Percentiles rank a stretch among this genome's conserved stretches.
phyloP scores from a whole-genome alignment of 2,888 invertebrate genomes.

The Chalcis sispes region DNA sequence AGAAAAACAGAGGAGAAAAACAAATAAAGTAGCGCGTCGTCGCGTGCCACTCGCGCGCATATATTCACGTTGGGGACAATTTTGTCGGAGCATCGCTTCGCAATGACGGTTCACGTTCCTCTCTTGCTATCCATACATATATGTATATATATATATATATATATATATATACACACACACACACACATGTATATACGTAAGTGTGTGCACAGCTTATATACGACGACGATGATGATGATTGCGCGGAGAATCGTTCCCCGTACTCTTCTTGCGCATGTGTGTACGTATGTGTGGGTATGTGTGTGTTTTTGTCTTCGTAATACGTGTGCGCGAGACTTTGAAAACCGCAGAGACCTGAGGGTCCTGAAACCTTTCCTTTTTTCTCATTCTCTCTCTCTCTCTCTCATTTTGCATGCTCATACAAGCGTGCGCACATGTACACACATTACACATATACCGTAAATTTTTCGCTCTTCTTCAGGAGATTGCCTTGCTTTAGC shows the following conservation, averaged over 20 bases:
- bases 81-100: conserved; percentile 27
- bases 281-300: not conserved
- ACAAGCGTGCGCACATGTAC: not conserved
- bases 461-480: conserved; percentile 20
- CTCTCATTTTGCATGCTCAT: conserved; percentile 20
- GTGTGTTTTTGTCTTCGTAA: conserved; percentile 30
- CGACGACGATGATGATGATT: conserved; percentile 54
- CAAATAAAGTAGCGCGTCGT: conserved; percentile 47
- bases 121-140: not conserved
- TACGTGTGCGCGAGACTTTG: conserved; percentile 26
- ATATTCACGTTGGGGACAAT: conserved; percentile 29
- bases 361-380: conserved; percentile 17
- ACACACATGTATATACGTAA: not conserved
- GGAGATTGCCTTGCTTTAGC: conserved; percentile 41
- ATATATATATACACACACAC: not conserved
- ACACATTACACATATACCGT: not conserved
- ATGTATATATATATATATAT: not conserved
- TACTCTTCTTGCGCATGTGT: too few relatives aligned
- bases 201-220: too few relatives aligned
- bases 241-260: conserved; percentile 45
- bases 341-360: conserved; percentile 17
- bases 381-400: conserved; percentile 1
- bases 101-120: conserved; percentile 26
- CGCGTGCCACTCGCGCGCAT: conserved; percentile 33
- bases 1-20: conserved; percentile 36